phyloP scores from a whole-genome alignment of 2,888 invertebrate species.

The Melinopterus prodromus region DNA sequence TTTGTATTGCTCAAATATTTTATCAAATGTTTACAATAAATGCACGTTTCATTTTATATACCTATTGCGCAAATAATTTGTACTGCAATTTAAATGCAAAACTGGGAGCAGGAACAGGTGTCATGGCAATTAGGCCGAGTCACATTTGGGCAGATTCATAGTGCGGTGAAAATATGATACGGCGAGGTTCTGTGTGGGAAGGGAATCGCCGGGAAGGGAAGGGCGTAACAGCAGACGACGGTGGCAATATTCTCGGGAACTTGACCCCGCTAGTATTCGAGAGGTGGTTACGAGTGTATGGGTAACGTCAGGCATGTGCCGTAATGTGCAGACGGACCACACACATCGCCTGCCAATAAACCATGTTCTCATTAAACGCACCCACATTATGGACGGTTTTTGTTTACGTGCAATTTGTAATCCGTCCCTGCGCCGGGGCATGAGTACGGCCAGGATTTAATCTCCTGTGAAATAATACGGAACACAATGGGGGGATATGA shows the following conservation, averaged over 20 bases:
- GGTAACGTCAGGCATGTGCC: background rate
- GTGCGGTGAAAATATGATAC: background rate
- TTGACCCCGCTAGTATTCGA: background rate
- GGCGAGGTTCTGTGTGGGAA: background rate
- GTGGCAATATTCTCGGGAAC: background rate
- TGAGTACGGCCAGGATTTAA: constrained; percentile 19
- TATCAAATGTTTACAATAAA: too few species aligned
- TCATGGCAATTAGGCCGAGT: background rate
- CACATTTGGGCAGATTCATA: background rate
- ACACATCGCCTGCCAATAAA: constrained; percentile 46
- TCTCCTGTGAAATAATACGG: constrained; percentile 23
- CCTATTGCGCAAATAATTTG: too few species aligned
- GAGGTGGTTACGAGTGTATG: constrained; percentile 9
- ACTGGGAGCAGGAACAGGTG: background rate
- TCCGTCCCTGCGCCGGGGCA: background rate
- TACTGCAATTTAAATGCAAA: constrained; percentile 4
- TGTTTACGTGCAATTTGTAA: constrained; percentile 27
- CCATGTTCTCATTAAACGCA: constrained; percentile 40
- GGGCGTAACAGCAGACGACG: background rate
- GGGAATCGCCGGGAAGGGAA: background rate
- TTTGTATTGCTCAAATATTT: too few species aligned
- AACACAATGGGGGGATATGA: background rate
- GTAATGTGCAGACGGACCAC: constrained; percentile 46
- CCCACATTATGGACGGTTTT: constrained; percentile 17
- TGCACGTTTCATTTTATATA: too few species aligned